Evolutionary conservation across 2,888 invertebrate genomes (phyloP).

Genomic region (Brachypalpus laphriformis): DNA sequence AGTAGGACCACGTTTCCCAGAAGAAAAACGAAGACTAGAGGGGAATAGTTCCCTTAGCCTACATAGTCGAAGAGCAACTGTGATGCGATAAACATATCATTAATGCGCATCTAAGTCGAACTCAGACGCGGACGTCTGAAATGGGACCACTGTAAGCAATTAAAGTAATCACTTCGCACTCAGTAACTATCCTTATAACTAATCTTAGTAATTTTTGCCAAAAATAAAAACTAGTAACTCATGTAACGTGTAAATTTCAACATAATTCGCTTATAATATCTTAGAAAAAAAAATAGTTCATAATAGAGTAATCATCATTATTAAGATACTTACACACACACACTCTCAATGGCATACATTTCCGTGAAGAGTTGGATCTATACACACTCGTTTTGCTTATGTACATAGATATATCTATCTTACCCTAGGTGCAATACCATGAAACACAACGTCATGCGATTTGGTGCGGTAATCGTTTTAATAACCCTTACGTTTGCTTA

Average conservation of each 20-base stretch:
- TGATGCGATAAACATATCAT: no score
- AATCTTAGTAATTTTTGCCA: no score
- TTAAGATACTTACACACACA: background rate
- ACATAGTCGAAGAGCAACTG: no score
- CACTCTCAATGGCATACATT: constrained; percentile 33
- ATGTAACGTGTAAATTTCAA: background rate
- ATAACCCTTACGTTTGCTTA: constrained; percentile 46
- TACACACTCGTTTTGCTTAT: background rate
- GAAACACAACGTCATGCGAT: constrained; percentile 54
- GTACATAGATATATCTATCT: background rate
- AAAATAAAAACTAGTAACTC: background rate
- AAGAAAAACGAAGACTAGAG: no score
- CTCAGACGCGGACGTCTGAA: no score
- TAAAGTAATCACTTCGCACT: no score
- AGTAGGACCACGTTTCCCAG: no score
- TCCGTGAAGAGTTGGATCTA: constrained; percentile 36
- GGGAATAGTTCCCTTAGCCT: no score
- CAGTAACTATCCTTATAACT: no score
- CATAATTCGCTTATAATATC: background rate
- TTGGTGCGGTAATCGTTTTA: constrained; percentile 53
- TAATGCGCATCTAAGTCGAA: no score
- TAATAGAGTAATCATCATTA: constrained; percentile 20
- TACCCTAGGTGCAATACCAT: constrained; percentile 14
- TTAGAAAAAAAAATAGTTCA: background rate
- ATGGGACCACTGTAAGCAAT: no score